Evolutionary conservation across 2,888 invertebrate genomes (phyloP), one percentile per base, ranked within the genome.

Genomic region (Tanaodytes sp.): DNA sequence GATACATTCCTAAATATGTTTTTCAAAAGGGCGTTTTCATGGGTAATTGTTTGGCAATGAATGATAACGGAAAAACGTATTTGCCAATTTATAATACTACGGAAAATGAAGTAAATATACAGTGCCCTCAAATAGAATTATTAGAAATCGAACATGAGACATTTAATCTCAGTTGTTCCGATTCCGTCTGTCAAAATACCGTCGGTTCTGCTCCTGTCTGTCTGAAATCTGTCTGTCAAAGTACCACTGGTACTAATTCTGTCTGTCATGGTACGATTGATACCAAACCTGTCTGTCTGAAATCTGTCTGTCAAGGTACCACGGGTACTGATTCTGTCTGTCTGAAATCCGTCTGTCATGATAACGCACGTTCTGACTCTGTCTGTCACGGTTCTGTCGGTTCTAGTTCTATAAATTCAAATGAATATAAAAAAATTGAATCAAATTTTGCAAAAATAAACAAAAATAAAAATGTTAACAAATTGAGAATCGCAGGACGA

Each of bases 41-140:
- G 9, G 51, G 51, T 11, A 39, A 51, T 4, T 37, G 51, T 15
- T 1, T 51, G 3, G 51, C 39, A 0, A 27, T 11, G 1, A 27
- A 39, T 23, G 1, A 14, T 18, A 19, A 51, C 1, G 11, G 27
- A n/a, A 27, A 15, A 11, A 12, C 27, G 3, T 51, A 51, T 12
- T 5, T 51, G 11, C 51, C 39, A 9, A 12, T 51, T 1, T 27
- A 39, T 15, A 51, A 51, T 39, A 51, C 39, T 5, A 51, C 51
- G 2, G 39, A 51, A n/a, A 39, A 39, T 31, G 18, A 39, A 2
- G 12, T 51, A 11, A 15, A 3, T 4, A 40, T 40, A 2, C 3
- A 8, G n/a, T 3, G 3, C 3, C 18, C 40, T 9, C 2, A 3
- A 2, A 5, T 40, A 16, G 40, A 40, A 15, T 16, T 40, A 5